Conservation (phyloP, 2,113 vertebrate species). For the Empidonax traillii region DNA sequence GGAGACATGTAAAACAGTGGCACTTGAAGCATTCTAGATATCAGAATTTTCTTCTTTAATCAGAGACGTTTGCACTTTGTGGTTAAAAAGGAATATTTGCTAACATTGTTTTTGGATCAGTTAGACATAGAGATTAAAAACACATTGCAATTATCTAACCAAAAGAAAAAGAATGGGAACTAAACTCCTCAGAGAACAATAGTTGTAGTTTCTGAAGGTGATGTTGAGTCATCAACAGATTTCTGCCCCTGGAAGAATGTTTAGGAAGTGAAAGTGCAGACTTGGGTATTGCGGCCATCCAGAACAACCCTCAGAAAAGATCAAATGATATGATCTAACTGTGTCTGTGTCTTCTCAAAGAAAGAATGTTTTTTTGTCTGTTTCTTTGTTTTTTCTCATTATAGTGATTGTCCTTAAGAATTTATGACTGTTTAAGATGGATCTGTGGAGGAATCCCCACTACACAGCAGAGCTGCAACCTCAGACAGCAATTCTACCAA, state of each 20-base stretch:
- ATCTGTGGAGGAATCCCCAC: neutral
- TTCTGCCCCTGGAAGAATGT: neutral
- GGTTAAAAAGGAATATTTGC: neutral
- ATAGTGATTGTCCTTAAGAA: neutral
- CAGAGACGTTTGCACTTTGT: neutral
- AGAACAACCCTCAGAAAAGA: conserved; percentile 29
- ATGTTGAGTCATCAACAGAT: conserved; percentile 41
- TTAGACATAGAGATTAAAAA: neutral
- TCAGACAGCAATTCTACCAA: neutral
- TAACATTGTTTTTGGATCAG: neutral
- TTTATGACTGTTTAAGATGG: neutral
- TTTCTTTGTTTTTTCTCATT: neutral
- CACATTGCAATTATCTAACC: neutral
- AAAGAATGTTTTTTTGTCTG: neutral
- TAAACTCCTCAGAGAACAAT: neutral
- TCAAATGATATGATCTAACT: conserved; percentile 40
- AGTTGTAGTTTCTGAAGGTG: conserved; percentile 39
- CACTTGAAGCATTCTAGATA: neutral
- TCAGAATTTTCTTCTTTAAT: neutral
- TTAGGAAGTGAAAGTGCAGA: conserved; percentile 69
- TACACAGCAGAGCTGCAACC: neutral
- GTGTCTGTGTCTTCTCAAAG: neutral
- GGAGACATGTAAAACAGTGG: neutral
- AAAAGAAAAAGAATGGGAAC: conserved; percentile 51
- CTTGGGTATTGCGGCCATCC: neutral